Conservation (phyloP, 2,888 invertebrate genomes). For the Thera obeliscata region DNA sequence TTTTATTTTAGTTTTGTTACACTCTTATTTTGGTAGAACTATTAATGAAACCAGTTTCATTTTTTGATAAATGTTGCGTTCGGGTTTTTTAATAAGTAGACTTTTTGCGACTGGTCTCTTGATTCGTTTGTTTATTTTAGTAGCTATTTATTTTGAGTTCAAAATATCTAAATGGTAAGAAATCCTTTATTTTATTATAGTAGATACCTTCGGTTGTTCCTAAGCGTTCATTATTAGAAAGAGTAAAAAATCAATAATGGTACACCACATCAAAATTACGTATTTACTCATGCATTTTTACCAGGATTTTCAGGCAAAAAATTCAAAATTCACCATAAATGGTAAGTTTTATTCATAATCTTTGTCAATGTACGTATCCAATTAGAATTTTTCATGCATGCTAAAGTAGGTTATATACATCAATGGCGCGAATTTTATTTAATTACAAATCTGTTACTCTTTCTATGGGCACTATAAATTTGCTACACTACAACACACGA, state of each 20-base stretch:
- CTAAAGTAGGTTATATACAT: neutral
- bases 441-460: too few relatives aligned
- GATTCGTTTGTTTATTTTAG: conserved; percentile 9
- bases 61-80: neutral
- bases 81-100: too few relatives aligned
- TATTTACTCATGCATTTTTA: conserved; percentile 14
- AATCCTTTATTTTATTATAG: neutral
- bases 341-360: conserved; percentile 24
- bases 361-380: neutral
- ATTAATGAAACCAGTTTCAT: neutral
- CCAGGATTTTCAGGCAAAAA: conserved; percentile 23
- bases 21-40: conserved; percentile 41
- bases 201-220: neutral
- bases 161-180: conserved; percentile 28
- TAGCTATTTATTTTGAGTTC: conserved; percentile 15
- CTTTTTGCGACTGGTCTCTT: neutral
- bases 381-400: neutral
- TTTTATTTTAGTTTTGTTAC: conserved; percentile 52
- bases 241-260: conserved; percentile 9
- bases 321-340: conserved; percentile 24
- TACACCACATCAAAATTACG: neutral
- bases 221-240: neutral
- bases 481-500: too few relatives aligned
- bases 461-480: too few relatives aligned
- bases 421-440: conserved; percentile 10